Conservation (phyloP, 2,888 invertebrate genomes). For the Molanna angustata region DNA sequence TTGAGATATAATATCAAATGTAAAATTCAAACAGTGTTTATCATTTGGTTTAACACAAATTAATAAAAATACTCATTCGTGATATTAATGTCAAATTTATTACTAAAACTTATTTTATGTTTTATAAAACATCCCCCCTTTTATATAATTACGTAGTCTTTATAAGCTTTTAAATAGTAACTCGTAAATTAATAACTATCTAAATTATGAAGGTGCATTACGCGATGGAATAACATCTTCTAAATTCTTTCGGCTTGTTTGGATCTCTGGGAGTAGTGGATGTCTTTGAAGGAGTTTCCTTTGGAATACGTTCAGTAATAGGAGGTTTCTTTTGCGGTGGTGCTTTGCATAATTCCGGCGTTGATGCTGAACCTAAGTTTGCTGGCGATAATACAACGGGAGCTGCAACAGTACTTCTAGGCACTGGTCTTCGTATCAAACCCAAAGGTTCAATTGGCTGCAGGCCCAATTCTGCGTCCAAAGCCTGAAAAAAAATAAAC, state of each 20-base stretch:
- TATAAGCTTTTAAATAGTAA: no score
- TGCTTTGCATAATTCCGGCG: no score
- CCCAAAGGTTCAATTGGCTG: background rate
- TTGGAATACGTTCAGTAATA: background rate
- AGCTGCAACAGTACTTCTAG: background rate
- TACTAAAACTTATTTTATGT: no score
- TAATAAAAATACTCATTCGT: no score
- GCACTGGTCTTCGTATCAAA: background rate
- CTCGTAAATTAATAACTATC: background rate
- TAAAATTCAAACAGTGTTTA: no score
- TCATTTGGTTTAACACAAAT: no score
- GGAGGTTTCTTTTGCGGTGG: no score
- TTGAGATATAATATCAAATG: no score
- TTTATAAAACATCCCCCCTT: no score
- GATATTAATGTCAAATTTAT: no score
- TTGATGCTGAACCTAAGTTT: constrained; percentile 32
- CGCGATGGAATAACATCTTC: constrained; percentile 30
- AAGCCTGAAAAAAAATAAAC: constrained; percentile 2
- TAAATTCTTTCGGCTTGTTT: constrained; percentile 20
- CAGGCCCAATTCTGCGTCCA: background rate
- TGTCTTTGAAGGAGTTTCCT: background rate
- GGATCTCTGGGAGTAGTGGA: constrained; percentile 29
- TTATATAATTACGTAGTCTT: no score
- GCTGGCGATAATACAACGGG: background rate
- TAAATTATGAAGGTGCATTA: constrained; percentile 4